Conservation (phyloP, 2,888 invertebrate species). For the Brachyptera putata region DNA sequence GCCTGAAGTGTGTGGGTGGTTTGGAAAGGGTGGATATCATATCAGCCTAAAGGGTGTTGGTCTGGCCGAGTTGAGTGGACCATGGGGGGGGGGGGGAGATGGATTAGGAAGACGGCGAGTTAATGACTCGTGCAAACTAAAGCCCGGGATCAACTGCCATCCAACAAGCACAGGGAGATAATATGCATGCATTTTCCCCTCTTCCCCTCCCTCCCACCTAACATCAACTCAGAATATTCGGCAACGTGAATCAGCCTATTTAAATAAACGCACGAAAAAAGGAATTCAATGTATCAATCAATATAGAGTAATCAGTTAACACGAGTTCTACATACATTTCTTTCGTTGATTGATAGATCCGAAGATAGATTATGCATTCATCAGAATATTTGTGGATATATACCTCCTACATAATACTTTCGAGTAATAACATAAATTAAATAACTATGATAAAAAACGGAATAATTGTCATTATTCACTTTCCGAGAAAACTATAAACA, state of each 20-base stretch:
- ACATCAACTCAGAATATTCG: background rate
- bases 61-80: conserved; percentile 20
- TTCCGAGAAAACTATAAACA: too few species aligned
- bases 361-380: too few species aligned
- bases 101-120: conserved; percentile 47
- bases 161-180: conserved; percentile 22
- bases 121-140: conserved; percentile 50
- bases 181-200: too few species aligned
- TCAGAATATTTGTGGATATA: too few species aligned
- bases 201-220: conserved; percentile 13
- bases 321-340: too few species aligned
- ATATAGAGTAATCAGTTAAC: too few species aligned
- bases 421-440: too few species aligned
- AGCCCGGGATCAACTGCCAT: conserved; percentile 46
- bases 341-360: too few species aligned
- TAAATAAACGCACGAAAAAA: background rate
- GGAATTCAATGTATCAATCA: too few species aligned
- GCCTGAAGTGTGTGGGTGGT: conserved; percentile 1
- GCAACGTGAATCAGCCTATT: background rate
- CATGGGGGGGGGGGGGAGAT: conserved; percentile 38
- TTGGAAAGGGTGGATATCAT: conserved; percentile 23
- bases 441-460: too few species aligned
- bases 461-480: too few species aligned
- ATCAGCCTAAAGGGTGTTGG: conserved; percentile 25
- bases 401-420: too few species aligned